A percentile compares a stretch with the other conserved stretches of the same genome.
phyloP scores from a whole-genome alignment of 1,140 invertebrate species.

The Sminthurinus signatus region DNA sequence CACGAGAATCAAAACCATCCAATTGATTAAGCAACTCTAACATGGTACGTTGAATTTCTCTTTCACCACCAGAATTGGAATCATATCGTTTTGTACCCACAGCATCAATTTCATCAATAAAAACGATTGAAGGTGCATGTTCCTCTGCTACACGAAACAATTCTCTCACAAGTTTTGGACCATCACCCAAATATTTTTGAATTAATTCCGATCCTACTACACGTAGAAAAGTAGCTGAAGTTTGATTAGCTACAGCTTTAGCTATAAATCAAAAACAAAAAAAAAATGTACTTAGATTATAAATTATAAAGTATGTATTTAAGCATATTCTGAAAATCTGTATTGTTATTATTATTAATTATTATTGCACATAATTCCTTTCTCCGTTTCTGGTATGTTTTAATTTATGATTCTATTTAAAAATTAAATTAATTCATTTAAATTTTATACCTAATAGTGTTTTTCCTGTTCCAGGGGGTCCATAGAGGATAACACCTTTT shows the following conservation, averaged over 20 bases:
- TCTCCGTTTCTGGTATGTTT: too few relatives aligned
- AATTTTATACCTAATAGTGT: too few relatives aligned
- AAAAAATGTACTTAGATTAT: too few relatives aligned
- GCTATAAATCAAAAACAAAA: too few relatives aligned
- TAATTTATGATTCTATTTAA: too few relatives aligned
- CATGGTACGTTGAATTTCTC: slow-evolving; percentile 99
- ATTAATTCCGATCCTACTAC: slow-evolving; percentile 99
- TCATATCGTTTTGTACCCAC: slow-evolving; percentile 98
- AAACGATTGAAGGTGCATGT: slow-evolving; percentile 98
- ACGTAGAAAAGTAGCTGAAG: slow-evolving; percentile 95
- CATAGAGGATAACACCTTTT: slow-evolving; percentile 88
- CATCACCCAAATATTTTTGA: slow-evolving; percentile 99
- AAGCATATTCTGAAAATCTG: too few relatives aligned
- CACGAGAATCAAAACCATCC: slow-evolving; percentile 95
- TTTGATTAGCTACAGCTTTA: slow-evolving; percentile 99
- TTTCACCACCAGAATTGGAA: slow-evolving; percentile 97
- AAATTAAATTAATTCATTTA: too few relatives aligned
- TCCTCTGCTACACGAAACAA: slow-evolving; percentile 98
- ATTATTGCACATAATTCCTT: too few relatives aligned
- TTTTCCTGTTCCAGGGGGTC: slow-evolving; percentile 93
- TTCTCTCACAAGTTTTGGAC: slow-evolving; percentile 96
- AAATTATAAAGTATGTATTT: too few relatives aligned
- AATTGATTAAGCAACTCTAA: slow-evolving; percentile 97
- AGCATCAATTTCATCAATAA: slow-evolving; percentile 99
- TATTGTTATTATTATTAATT: too few relatives aligned